phyloP scores from a whole-genome alignment of 2,888 invertebrate species.

The Cephalotes varians region DNA sequence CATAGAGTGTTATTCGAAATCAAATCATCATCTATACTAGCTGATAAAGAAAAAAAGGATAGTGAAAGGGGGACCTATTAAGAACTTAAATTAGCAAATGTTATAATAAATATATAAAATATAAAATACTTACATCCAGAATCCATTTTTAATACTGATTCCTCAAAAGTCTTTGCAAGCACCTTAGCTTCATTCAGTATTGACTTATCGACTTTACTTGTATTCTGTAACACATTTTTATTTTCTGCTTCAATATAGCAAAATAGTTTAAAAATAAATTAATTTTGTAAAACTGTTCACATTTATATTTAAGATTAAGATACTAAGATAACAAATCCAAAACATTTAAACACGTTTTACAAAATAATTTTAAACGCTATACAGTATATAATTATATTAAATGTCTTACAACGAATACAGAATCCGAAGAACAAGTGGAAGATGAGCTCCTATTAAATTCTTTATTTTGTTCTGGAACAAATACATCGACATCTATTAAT shows the following conservation, averaged over 20 bases:
- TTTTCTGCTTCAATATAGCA: constrained; percentile 7
- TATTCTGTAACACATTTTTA: constrained; percentile 65
- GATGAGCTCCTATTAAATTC: constrained; percentile 52
- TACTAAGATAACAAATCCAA: neutral
- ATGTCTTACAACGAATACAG: constrained; percentile 79
- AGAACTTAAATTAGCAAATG: neutral
- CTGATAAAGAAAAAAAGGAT: constrained; percentile 45
- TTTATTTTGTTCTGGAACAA: constrained; percentile 57
- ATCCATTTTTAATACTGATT: constrained; percentile 74
- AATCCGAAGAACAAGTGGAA: constrained; percentile 75
- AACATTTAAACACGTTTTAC: neutral
- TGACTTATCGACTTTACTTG: constrained; percentile 64
- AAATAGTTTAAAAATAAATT: neutral
- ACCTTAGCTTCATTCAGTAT: constrained; percentile 78
- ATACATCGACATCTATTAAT: constrained; percentile 77
- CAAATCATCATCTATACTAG: constrained; percentile 76
- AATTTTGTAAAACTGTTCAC: neutral
- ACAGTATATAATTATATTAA: neutral
- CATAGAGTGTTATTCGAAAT: constrained; percentile 74
- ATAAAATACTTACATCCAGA: constrained; percentile 75
- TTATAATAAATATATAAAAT: constrained; percentile 2
- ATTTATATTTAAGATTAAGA: neutral
- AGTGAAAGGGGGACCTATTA: neutral
- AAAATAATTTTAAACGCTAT: constrained; percentile 4
- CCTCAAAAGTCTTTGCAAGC: constrained; percentile 79